phyloP scores from a whole-genome alignment of 2,888 invertebrate species.

The Fissipunctia ypsillon region DNA sequence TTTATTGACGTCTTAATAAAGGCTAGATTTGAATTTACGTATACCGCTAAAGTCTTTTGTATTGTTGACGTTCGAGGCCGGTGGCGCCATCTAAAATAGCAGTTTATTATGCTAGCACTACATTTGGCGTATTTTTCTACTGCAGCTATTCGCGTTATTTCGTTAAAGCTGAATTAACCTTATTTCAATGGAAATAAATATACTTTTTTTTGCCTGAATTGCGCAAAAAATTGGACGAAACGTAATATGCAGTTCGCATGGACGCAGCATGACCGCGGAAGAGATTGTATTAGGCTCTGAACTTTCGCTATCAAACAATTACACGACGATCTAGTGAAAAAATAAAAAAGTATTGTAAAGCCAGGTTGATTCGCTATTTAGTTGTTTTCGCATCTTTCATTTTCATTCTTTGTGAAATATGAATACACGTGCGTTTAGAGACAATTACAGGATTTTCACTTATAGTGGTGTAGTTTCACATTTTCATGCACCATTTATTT shows the following conservation, averaged over 20 bases:
- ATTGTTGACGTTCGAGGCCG: background rate
- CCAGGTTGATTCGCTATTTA: constrained; percentile 1
- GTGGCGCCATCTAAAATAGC: constrained; percentile 5
- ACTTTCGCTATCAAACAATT: background rate
- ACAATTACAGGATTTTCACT: constrained; percentile 10
- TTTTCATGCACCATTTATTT: constrained; percentile 10
- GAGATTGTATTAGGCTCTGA: constrained; percentile 43
- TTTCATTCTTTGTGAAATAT: background rate
- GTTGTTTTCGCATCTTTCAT: background rate
- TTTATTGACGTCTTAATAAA: too few relatives aligned
- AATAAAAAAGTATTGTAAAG: background rate
- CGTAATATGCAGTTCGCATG: constrained; percentile 22
- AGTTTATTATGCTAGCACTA: background rate
- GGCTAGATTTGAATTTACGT: too few relatives aligned
- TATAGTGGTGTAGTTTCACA: constrained; percentile 55
- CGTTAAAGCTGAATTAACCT: background rate
- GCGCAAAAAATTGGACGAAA: background rate
- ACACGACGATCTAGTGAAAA: background rate
- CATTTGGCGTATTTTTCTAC: constrained; percentile 8
- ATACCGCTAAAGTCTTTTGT: background rate
- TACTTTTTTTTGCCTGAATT: background rate
- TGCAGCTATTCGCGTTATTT: background rate
- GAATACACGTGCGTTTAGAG: constrained; percentile 3
- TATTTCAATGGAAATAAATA: background rate
- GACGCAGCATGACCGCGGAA: background rate